Base-by-base conservation (phyloP, 1,140 invertebrate genomes). In the Tribolium castaneum region DNA sequence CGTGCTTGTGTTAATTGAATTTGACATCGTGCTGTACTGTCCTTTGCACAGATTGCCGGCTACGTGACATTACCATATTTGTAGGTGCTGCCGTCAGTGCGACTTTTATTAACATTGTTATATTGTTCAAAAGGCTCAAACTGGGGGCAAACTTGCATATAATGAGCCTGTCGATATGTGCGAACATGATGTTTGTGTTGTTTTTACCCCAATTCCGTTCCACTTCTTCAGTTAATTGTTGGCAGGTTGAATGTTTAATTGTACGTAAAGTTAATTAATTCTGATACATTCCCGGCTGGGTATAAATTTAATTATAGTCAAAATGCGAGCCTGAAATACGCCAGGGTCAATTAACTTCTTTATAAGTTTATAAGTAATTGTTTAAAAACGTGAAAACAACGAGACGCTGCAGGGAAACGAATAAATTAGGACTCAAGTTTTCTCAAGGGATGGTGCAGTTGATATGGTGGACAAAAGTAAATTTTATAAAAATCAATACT, bases 1-100 rank as follows among this genome's bases (percentile, higher is more conserved):
- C 14, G 30, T 66, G 25, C n/a, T 66, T 66, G 59, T 66, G 59
- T 66, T 66, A 66, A 66, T 66, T 66, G 59, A 66, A 66, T 66
- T 66, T 66, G 59, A 66, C 59, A 66, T 34, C n/a, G n/a, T 14
- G 25, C 59, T 39, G 12, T 66, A n/a, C 54, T 59, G 54, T 25
- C 54, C 54, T 30, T 9, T 14, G 30, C 30, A 34, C 59, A 66
- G 59, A 66, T 66, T 66, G 59, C 25, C 6, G 30, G 16, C 10
- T 66, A 35, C 25, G 30, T 66, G 59, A 35, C 59, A 66, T 66
- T 66, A 66, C 59, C 59, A 66, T 66, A 66, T 66, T 66, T 66
- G 30, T 66, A 13, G 59, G 59, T 35, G 30, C 59, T 35, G 59
- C 34, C 35, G 30, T 12, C 30, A 35, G 19, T 35, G 59, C n/a